Evolutionary conservation across 2,888 invertebrate genomes (phyloP), one percentile per base, ranked within the genome.

Genomic region (Melanophora roralis): DNA sequence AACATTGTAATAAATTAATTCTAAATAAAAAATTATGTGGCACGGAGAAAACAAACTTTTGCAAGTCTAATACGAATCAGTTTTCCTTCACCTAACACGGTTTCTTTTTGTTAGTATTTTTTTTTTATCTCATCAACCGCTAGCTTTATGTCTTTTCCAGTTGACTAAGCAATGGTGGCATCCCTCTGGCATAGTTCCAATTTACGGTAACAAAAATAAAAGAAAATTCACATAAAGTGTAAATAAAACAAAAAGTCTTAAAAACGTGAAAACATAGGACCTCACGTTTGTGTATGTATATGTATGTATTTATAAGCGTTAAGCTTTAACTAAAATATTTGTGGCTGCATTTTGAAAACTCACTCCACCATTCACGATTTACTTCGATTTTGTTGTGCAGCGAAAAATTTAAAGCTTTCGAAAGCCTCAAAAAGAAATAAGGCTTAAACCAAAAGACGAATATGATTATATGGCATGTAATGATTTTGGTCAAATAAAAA

Each of bases 111-210:
- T 7, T 2, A 43, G 7, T 43, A 43, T 36, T 74, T 19, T 71
- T 36, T 23, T 21, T 32, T 47, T 53, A 80, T 80, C 76, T 76
- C 80, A 76, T 80, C 80, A 80, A 76, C 72, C 73, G 68, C 76
- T 76, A 73, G 68, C 73, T 73, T 76, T 76, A 73, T 76, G 80
- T 73, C 80, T 76, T 80, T 76, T 80, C 68, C 76, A 80, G 76
- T 80, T 80, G 76, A 80, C 76, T 68, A 72, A 51, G 34, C 45
- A 76, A 72, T 38, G 32, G 64, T 80, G 67, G 72, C 38, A 60
- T 55, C 16, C 38, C 47, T 40, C 64, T 80, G 80, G 80, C 76
- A 76, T 72, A 76, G 62, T 73, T 80, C 80, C 80, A 80, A 80
- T 68, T 80, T 80, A 73, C 72, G 68, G 80, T 80, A 51, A 67